phyloP scores from a whole-genome alignment of 2,797 vertebrate species.

The Falco naumanni region DNA sequence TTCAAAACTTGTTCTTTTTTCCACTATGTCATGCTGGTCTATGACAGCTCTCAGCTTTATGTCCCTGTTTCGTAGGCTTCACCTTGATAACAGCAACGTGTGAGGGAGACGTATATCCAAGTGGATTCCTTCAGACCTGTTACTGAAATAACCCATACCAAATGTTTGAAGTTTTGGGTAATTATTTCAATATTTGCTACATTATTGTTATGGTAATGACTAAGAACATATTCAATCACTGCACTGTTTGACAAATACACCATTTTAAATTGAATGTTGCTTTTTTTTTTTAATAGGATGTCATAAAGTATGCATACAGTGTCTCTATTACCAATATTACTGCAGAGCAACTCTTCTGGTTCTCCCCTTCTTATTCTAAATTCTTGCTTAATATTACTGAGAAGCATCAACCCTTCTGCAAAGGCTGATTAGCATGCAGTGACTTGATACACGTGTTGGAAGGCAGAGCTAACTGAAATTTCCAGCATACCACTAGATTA shows the following conservation, averaged over 20 bases:
- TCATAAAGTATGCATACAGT: background rate
- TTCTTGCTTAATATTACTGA: background rate
- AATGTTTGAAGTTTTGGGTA: background rate
- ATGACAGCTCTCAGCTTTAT: background rate
- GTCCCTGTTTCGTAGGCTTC: background rate
- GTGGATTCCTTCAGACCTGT: background rate
- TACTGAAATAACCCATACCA: background rate
- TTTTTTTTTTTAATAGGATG: background rate
- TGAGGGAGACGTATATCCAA: background rate
- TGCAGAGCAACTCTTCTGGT: background rate
- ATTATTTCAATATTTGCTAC: conserved; percentile 46
- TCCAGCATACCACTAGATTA: conserved; percentile 15
- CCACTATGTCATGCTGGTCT: background rate
- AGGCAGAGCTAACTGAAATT: conserved; percentile 32
- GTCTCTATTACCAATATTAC: background rate
- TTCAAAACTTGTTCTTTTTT: background rate
- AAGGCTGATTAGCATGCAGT: background rate
- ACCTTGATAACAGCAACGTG: background rate
- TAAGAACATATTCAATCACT: background rate
- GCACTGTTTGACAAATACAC: conserved; percentile 12
- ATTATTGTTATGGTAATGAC: background rate
- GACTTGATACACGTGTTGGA: background rate
- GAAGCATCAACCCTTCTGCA: background rate
- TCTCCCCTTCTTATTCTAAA: background rate
- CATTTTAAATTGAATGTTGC: conserved; percentile 5